Evolutionary conservation across 2,888 invertebrate species (phyloP).

Genomic region (Agrotis puta): DNA sequence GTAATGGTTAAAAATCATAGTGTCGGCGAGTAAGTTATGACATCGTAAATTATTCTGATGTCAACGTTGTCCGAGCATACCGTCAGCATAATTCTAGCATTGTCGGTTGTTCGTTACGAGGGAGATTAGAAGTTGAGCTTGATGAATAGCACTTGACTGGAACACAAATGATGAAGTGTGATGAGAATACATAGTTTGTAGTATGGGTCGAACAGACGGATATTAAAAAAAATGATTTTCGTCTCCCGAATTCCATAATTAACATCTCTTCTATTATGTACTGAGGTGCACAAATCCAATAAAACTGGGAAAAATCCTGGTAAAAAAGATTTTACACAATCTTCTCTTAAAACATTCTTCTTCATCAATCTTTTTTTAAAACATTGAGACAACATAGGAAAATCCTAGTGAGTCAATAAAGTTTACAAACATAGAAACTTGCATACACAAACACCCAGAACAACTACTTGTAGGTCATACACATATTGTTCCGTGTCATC

Average conservation of each 20-base stretch:
- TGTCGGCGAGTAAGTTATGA: constrained; percentile 74
- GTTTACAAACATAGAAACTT: no score
- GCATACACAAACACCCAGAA: no score
- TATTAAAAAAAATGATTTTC: background rate
- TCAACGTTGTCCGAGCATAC: constrained; percentile 66
- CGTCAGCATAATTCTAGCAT: constrained; percentile 66
- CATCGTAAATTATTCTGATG: constrained; percentile 77
- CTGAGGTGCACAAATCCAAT: background rate
- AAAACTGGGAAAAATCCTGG: no score
- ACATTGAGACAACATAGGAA: no score
- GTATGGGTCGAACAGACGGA: background rate
- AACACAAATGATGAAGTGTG: constrained; percentile 1
- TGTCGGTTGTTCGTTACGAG: constrained; percentile 31
- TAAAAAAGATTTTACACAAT: no score
- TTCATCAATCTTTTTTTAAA: no score
- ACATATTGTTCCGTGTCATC: background rate
- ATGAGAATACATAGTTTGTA: background rate
- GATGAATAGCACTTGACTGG: constrained; percentile 26
- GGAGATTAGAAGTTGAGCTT: constrained; percentile 34
- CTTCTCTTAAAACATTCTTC: no score
- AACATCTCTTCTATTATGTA: background rate
- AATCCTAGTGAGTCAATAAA: no score
- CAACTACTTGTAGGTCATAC: no score
- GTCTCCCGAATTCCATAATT: background rate
- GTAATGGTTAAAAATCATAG: constrained; percentile 27